These are phyloP conservation scores for Coptodon bakossiorum DNA, from an alignment of 2,113 vertebrate species.

Conservation along the genomic window DNA sequence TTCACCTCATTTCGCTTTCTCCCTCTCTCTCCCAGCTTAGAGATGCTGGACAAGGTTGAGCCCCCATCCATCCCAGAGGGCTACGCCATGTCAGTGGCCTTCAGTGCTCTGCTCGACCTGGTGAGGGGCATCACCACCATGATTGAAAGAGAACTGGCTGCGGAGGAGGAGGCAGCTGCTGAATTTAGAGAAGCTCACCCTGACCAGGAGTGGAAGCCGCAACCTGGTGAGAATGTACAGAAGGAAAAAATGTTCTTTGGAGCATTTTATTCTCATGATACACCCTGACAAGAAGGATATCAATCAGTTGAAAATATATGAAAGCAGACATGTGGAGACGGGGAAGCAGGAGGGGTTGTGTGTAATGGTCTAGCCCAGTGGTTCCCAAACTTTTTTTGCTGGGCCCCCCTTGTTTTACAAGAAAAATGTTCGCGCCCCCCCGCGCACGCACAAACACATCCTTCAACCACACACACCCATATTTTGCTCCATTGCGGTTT, in stretches of 20 bases:
- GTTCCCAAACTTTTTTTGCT: no score
- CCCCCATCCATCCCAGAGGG: constrained; percentile 96
- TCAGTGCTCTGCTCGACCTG: constrained; percentile 93
- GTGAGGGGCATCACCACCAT: constrained; percentile 94
- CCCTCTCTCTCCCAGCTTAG: constrained; percentile 73
- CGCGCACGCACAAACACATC: no score
- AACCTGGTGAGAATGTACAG: constrained; percentile 72
- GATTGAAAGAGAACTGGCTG: constrained; percentile 88
- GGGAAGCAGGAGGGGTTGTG: background rate
- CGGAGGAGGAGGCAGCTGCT: constrained; percentile 67
- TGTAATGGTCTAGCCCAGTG: no score
- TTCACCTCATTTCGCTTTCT: background rate
- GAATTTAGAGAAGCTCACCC: constrained; percentile 60
- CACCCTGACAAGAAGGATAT: background rate
- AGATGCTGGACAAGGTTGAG: constrained; percentile 98
- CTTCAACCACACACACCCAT: no score
- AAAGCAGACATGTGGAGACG: background rate
- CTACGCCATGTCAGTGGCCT: constrained; percentile 98
- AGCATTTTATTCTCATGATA: background rate
- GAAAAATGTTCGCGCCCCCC: no score
- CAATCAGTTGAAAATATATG: background rate
- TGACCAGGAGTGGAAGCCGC: constrained; percentile 70
- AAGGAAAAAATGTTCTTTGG: background rate
- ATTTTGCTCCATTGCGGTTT: no score
- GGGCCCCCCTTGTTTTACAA: no score